phyloP scores from a whole-genome alignment of 2,888 invertebrate species.

The Drosophila kanekoi region DNA sequence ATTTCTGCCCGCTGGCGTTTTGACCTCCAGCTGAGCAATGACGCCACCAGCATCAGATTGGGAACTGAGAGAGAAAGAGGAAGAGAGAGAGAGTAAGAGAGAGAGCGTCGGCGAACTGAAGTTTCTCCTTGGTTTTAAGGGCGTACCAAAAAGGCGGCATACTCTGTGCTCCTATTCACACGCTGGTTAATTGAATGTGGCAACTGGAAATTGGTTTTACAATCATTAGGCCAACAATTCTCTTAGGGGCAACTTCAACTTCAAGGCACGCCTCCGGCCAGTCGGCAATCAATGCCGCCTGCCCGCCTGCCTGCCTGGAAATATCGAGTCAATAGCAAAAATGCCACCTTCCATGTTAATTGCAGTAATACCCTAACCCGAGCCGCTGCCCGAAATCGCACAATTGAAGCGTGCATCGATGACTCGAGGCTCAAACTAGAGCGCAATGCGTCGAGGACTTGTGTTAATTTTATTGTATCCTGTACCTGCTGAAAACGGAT shows the following conservation, averaged over 20 bases:
- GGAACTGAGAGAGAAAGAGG: constrained; percentile 7
- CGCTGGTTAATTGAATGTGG: constrained; percentile 71
- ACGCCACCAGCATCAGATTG: constrained; percentile 52
- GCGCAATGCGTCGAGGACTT: constrained; percentile 35
- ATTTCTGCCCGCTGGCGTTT: constrained; percentile 32
- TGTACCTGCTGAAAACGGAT: background rate
- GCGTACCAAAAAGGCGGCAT: constrained; percentile 41
- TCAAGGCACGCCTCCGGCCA: constrained; percentile 28
- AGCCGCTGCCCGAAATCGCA: background rate
- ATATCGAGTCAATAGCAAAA: constrained; percentile 73
- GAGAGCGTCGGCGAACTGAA: background rate
- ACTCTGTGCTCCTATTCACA: constrained; percentile 65
- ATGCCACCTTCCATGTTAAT: constrained; percentile 70
- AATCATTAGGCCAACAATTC: constrained; percentile 62
- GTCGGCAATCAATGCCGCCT: constrained; percentile 18
- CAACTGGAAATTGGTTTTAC: constrained; percentile 54
- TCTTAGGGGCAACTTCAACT: constrained; percentile 5
- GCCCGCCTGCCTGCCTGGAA: constrained; percentile 48
- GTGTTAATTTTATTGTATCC: constrained; percentile 43
- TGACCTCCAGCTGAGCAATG: constrained; percentile 51
- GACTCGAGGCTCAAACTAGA: constrained; percentile 24
- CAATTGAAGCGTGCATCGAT: constrained; percentile 22
- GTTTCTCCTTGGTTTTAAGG: constrained; percentile 22
- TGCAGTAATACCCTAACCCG: constrained; percentile 31
- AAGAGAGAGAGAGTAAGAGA: too few species aligned